phyloP scores from a whole-genome alignment of 2,113 vertebrate species.

The Macquaria australasica region DNA sequence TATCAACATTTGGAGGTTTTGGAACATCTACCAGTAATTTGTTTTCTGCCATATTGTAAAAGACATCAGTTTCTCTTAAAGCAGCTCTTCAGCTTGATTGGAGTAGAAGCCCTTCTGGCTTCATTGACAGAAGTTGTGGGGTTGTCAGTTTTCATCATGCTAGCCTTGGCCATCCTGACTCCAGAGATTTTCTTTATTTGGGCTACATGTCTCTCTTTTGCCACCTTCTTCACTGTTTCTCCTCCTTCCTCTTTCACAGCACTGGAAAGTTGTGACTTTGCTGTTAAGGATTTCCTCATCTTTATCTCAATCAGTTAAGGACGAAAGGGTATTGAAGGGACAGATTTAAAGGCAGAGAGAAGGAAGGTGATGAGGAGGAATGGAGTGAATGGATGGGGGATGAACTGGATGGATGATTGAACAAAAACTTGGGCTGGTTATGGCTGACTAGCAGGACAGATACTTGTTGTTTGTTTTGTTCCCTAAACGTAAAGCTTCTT shows the following conservation, averaged over 20 bases:
- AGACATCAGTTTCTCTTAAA: constrained; percentile 17
- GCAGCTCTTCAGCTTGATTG: constrained; percentile 19
- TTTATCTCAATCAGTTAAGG: constrained; percentile 2
- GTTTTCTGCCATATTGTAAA: constrained; percentile 26
- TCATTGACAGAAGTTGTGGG: constrained; percentile 23
- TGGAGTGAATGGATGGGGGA: background rate
- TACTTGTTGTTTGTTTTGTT: constrained; percentile 15
- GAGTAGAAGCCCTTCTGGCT: constrained; percentile 17
- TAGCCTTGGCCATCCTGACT: background rate
- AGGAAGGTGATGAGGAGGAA: background rate
- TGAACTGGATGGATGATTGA: background rate
- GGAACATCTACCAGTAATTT: constrained; percentile 28
- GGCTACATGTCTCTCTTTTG: background rate
- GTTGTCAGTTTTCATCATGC: constrained; percentile 21
- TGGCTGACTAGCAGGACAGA: background rate
- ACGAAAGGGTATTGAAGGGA: background rate
- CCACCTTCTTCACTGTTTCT: background rate
- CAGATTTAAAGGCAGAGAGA: background rate
- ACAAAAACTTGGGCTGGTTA: background rate
- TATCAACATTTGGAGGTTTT: constrained; percentile 32
- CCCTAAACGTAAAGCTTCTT: constrained; percentile 10
- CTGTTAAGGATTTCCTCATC: background rate
- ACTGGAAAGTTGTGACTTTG: background rate
- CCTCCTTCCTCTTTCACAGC: background rate
- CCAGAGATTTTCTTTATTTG: no score